A percentile compares a stretch with the other conserved stretches of the same genome.
These are phyloP conservation scores for Nymphicus hollandicus DNA, from an alignment of 2,113 vertebrate genomes.

Conservation along the genomic window DNA sequence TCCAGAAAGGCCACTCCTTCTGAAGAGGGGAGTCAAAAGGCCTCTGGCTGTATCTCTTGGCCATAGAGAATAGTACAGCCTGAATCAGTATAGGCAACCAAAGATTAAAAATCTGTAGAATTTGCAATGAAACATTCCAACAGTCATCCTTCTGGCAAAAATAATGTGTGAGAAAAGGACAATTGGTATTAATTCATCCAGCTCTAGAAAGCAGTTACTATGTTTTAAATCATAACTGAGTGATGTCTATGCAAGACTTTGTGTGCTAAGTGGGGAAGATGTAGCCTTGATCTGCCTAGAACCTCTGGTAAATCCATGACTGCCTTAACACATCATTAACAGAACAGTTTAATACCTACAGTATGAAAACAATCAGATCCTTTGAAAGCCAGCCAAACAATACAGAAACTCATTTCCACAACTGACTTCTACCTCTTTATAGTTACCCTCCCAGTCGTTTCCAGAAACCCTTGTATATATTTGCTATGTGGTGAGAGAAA, in stretches of 20 bases:
- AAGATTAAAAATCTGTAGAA: background rate
- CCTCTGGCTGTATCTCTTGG: background rate
- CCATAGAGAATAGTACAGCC: background rate
- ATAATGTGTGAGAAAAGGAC: background rate
- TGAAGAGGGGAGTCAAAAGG: background rate
- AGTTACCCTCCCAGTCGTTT: background rate
- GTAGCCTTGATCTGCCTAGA: background rate
- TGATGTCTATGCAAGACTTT: background rate
- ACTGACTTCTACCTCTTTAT: background rate
- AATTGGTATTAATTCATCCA: background rate
- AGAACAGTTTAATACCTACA: constrained; percentile 24
- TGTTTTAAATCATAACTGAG: constrained; percentile 2
- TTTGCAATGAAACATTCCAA: background rate
- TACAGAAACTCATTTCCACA: constrained; percentile 4
- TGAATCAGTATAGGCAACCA: background rate
- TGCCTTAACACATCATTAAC: constrained; percentile 41
- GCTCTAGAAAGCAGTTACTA: background rate
- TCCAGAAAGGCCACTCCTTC: background rate
- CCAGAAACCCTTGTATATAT: background rate
- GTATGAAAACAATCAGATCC: constrained; percentile 14
- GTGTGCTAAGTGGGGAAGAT: background rate
- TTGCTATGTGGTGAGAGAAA: background rate
- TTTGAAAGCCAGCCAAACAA: constrained; percentile 29
- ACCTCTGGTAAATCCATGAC: constrained; percentile 1
- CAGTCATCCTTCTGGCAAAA: background rate